Conservation (phyloP, 2,797 vertebrate genomes). For the Apogon talboti region DNA sequence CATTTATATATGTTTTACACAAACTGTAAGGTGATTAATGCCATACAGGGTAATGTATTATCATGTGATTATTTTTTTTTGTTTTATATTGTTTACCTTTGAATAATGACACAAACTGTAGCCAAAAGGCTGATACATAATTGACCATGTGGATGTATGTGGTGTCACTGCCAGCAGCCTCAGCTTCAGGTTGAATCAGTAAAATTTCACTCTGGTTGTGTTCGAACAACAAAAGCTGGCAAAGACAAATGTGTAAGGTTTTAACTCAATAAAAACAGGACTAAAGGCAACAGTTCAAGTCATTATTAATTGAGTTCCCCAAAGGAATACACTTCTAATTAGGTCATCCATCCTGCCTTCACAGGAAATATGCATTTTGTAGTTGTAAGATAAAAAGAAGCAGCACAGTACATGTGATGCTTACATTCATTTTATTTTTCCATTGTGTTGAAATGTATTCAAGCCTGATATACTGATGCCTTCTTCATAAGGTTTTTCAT, state of each 20-base stretch:
- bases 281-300: slow-evolving; percentile 37
- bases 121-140: slow-evolving; percentile 37
- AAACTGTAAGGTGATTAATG: too few relatives aligned
- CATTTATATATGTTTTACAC: too few relatives aligned
- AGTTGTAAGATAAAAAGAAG: slow-evolving; percentile 17
- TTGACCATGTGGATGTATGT: slow-evolving; percentile 49
- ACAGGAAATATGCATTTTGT: slow-evolving; percentile 9
- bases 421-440: slow-evolving; percentile 7
- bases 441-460: slow-evolving; percentile 10
- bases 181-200: slow-evolving; percentile 14
- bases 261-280: slow-evolving; percentile 59
- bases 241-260: slow-evolving; percentile 43
- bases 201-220: slow-evolving; percentile 12
- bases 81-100: slow-evolving; percentile 14
- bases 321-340: slow-evolving; percentile 32
- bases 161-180: slow-evolving; percentile 18
- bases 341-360: slow-evolving; percentile 43
- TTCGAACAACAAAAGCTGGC: slow-evolving; percentile 51
- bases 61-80: slow-evolving; percentile 2
- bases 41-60: too few relatives aligned
- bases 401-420: not conserved
- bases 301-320: slow-evolving; percentile 34
- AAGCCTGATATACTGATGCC: slow-evolving; percentile 4
- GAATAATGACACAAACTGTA: slow-evolving; percentile 29
- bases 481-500: not conserved